These are phyloP conservation scores for Diabrotica virgifera DNA, from an alignment of 1,140 invertebrate species.

Conservation along the genomic window DNA sequence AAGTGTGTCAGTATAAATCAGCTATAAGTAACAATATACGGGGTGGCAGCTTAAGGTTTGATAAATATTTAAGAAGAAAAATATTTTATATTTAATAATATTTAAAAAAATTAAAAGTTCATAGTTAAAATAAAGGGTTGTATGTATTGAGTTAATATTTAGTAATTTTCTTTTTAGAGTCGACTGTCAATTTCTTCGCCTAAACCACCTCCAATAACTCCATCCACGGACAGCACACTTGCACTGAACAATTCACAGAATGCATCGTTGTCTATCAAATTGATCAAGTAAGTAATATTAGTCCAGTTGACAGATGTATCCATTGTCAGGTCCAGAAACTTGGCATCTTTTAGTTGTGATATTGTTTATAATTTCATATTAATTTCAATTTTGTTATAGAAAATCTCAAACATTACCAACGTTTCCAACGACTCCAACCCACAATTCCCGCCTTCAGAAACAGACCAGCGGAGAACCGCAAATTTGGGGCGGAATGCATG, in stretches of 20 bases:
- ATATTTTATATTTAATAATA: no score
- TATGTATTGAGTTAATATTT: no score
- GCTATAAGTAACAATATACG: no score
- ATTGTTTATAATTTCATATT: no score
- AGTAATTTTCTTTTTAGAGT: slow-evolving; percentile 14
- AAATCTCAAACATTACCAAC: slow-evolving; percentile 24
- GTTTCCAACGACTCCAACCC: slow-evolving; percentile 31
- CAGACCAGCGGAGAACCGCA: slow-evolving; percentile 52
- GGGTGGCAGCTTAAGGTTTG: no score
- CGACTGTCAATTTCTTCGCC: slow-evolving; percentile 33
- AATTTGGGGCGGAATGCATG: slow-evolving; percentile 27
- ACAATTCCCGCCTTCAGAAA: slow-evolving; percentile 62
- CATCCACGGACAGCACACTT: not conserved
- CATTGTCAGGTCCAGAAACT: no score
- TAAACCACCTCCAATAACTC: slow-evolving; percentile 5
- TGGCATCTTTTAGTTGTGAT: no score
- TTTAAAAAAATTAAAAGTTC: no score
- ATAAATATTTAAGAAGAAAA: no score
- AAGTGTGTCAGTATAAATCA: no score
- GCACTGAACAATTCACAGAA: slow-evolving; percentile 17
- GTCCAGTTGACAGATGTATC: no score
- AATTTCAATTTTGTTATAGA: slow-evolving; percentile 26
- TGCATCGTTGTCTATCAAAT: slow-evolving; percentile 32
- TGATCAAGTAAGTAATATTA: slow-evolving; percentile 41
- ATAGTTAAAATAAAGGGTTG: no score